Base-by-base conservation (phyloP, 1,140 invertebrate species). In the Meloidogyne hapla region DNA sequence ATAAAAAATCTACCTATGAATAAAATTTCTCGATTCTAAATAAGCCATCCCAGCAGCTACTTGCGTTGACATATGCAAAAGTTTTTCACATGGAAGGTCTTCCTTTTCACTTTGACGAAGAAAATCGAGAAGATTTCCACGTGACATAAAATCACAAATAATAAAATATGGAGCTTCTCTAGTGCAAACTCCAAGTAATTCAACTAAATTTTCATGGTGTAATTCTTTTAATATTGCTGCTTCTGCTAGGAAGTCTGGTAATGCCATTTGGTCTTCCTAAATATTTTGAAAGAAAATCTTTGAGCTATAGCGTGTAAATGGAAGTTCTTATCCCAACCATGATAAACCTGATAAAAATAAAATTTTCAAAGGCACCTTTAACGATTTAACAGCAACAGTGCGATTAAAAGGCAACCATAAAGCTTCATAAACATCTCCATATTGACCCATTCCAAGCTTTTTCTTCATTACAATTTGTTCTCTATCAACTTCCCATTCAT, bases 181-280 rank as follows among this genome's bases (percentile, higher is more conserved):
- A 0, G 95, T 99, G 89, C 96, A 99, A 38, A 99, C 95, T 80
- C 90, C 94, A 81, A 98, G 91, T 75, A 99, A 90, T 89, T 98
- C 95, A 70, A 99, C 96, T 77, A 99, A 90, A 90, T 99, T 99
- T 10, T 94, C 93, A 90, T 99, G 97, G 86, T 96, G 95, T 94
- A 99, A 96, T 89, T 97, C 95, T 88, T 99, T 99, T 96, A 99
- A 99, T 67, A 99, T 98, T 72, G 93, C 92, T 8, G 97, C 97
- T 89, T 99, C 97, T 88, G 97, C 96, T 21, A 99, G 89, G 88
- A 99, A 99, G 88, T 99, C 97, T 89, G 98, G 97, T 62, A 99
- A 89, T 2, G 95, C 95, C 96, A 99, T 99, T 18, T 95, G 98
- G 85, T 99, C 96, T 88, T 99, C 96, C 91, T 78, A 40, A 33